A percentile compares a stretch with the other conserved stretches of the same genome.
Conservation (phyloP, 2,797 vertebrate genomes). For the Calcarius lapponicus region DNA sequence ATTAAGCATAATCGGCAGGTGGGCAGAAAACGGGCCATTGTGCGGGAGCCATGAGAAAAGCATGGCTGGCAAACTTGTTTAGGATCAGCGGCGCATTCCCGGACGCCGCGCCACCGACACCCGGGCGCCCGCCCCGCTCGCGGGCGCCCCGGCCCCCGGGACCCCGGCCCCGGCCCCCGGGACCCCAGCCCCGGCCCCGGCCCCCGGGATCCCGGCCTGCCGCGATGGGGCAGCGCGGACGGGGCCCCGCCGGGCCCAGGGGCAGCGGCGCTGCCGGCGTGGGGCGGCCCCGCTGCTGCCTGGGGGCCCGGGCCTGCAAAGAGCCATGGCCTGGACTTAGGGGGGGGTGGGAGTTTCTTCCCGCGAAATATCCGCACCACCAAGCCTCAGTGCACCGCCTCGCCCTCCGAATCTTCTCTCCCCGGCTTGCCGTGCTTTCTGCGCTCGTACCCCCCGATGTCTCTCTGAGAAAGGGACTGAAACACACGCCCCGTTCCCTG, state of each 20-base stretch:
- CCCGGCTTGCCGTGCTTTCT: background rate
- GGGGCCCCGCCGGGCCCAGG: background rate
- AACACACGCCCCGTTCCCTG: accelerated
- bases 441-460: accelerated
- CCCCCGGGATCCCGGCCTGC: background rate
- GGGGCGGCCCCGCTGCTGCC: background rate
- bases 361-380: accelerated
- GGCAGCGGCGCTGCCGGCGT: background rate
- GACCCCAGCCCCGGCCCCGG: no score
- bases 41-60: slow-evolving; percentile 92
- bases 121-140: slow-evolving; percentile 5
- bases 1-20: slow-evolving; percentile 96
- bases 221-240: background rate
- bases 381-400: accelerated
- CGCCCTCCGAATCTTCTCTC: accelerated
- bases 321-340: accelerated
- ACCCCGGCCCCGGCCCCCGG: no score
- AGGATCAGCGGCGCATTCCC: slow-evolving; percentile 78
- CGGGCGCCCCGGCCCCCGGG: background rate
- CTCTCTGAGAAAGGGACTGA: background rate
- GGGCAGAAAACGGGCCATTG: slow-evolving; percentile 91
- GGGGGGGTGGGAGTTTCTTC: accelerated
- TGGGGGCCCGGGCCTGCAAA: background rate
- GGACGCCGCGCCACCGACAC: slow-evolving; percentile 59
- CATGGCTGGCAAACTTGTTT: slow-evolving; percentile 86